Base-by-base conservation (phyloP, 2,888 invertebrate genomes). In the Epirrita christyi region DNA sequence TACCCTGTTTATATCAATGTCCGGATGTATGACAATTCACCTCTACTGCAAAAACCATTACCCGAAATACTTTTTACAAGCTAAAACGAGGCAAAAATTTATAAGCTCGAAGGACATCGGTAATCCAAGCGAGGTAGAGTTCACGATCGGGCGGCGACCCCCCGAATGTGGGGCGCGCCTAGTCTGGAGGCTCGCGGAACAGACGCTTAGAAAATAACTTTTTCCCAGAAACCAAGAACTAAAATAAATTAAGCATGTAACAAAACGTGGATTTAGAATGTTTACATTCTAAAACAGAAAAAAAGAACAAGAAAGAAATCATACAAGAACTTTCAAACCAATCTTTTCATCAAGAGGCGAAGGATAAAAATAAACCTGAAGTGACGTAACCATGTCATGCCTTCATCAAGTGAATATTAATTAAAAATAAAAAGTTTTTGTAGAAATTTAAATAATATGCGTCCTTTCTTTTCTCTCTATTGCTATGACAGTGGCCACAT, bases 141-240 rank as follows among this genome's bases (percentile, higher is more conserved):
- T 90, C 89, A 88, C 83, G 83, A 81, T 78, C 88, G 89, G 89
- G 61, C 89, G 83, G 82, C 83, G 90, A 90, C 90, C 91, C 77
- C 83, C 76, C 79, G 73, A 86, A 89, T 83, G 76, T 88, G 72
- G 89, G 84, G 72, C 88, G 82, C 73, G 76, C 38, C 73, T 76
- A 77, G 83, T 82, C 85, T 84, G 80, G 75, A 75, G 73, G 70
- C 75, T 78, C 70, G 74, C 69, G 73, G 70, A 68, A 68, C 68
- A 66, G 69, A 66, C 66, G 57, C 7, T 32, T 9, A 32, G 9
- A 8, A 21, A 21, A 21, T 21, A 21, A 76, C 69, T 62, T 55
- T 71, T 75, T 54, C 61, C 34, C 59, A 64, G 65, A 57, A 54
- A 66, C 55, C 52, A 55, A 62, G 54, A 65, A 59, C 65, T 68